Conservation (phyloP, 2,888 invertebrate genomes). For the Aphidoletes aphidimyza region DNA sequence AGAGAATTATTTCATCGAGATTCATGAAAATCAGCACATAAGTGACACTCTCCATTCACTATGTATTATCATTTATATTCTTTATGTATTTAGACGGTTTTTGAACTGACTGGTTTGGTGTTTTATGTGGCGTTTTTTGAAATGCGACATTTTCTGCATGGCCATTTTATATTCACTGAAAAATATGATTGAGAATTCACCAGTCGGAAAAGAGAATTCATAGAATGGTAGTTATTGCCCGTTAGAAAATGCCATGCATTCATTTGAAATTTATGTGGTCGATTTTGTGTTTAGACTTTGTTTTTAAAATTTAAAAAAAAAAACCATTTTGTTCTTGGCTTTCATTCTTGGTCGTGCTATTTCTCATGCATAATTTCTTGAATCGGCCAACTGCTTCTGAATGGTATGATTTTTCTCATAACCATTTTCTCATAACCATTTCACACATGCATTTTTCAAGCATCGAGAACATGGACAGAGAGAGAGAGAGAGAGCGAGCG, state of each 20-base stretch:
- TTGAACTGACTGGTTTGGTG: not conserved
- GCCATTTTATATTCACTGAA: too few relatives aligned
- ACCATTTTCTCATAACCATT: not conserved
- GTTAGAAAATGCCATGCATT: not conserved
- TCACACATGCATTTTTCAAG: not conserved
- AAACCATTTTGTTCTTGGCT: not conserved
- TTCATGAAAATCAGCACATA: not conserved
- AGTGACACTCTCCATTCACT: not conserved
- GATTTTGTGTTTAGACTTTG: not conserved
- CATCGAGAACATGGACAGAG: too few relatives aligned
- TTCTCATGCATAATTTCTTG: not conserved
- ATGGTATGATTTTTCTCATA: too few relatives aligned
- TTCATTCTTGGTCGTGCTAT: too few relatives aligned
- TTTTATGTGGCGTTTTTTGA: too few relatives aligned
- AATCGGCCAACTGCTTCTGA: not conserved
- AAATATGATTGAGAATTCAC: too few relatives aligned
- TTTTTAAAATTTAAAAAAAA: not conserved
- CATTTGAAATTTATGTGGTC: slow-evolving; percentile 21
- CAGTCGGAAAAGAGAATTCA: not conserved
- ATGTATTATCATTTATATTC: not conserved
- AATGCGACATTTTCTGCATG: too few relatives aligned
- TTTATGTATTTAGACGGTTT: not conserved
- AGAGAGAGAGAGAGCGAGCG: too few relatives aligned
- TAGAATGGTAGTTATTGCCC: too few relatives aligned
- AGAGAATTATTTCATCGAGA: not conserved